These are phyloP conservation scores for Troilus luridus DNA, from an alignment of 2,888 invertebrate species.

Conservation along the genomic window DNA sequence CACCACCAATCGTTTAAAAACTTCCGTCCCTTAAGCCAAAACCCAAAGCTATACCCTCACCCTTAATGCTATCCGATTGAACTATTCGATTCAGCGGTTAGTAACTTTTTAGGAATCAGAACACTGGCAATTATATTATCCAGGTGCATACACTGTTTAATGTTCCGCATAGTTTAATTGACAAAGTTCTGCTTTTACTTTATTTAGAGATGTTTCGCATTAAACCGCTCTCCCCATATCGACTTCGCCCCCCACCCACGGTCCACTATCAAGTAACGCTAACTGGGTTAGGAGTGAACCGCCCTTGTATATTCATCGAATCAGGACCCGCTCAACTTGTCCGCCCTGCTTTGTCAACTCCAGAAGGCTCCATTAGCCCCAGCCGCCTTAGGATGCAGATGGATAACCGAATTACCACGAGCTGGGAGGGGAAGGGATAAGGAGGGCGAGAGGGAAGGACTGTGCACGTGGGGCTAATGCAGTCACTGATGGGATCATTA, in stretches of 20 bases:
- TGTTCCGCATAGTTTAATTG: no score
- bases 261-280: not conserved
- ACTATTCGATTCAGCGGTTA: no score
- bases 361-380: slow-evolving; percentile 13
- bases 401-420: slow-evolving; percentile 7
- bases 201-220: not conserved
- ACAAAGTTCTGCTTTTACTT: no score
- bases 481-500: slow-evolving; percentile 12
- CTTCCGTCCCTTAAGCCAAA: no score
- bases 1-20: no score
- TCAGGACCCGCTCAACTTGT: not conserved
- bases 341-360: slow-evolving; percentile 22
- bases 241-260: not conserved
- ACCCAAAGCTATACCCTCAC: no score
- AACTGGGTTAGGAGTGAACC: not conserved
- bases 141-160: no score
- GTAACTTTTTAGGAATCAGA: no score
- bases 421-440: not conserved
- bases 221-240: not conserved
- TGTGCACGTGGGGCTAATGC: not conserved
- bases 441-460: not conserved
- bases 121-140: no score
- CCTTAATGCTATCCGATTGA: no score
- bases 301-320: slow-evolving; percentile 7
- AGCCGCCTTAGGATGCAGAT: slow-evolving; percentile 20